These are phyloP conservation scores for Lomographa bimaculata DNA, from an alignment of 2,888 invertebrate genomes.

Conservation along the genomic window DNA sequence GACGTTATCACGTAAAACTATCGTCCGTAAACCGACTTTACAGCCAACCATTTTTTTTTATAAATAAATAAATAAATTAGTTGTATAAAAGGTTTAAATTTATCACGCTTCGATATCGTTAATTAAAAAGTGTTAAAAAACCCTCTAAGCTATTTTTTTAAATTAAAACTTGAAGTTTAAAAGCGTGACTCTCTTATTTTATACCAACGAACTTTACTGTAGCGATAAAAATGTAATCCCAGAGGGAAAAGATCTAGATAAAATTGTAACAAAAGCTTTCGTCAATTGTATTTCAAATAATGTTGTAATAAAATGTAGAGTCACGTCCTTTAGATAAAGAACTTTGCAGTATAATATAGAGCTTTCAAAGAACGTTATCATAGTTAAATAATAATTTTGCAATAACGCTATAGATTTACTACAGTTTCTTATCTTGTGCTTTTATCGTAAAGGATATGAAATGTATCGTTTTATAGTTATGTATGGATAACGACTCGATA, in stretches of 20 bases:
- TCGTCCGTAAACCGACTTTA: no score
- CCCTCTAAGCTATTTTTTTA: no score
- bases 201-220: no score
- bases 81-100: no score
- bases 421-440: not conserved
- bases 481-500: conserved; percentile 1
- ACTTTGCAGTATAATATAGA: conserved; percentile 9
- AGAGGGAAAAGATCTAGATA: conserved; percentile 6
- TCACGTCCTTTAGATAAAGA: conserved; percentile 12
- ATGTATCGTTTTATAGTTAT: conserved; percentile 5
- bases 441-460: conserved; percentile 11
- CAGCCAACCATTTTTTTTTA: no score
- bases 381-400: not conserved
- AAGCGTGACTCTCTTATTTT: no score
- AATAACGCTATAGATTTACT: not conserved
- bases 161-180: no score
- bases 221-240: no score
- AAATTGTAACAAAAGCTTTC: conserved; percentile 1
- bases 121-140: no score
- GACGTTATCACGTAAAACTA: no score
- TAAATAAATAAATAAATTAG: no score
- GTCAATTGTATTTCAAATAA: conserved; percentile 3
- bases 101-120: no score
- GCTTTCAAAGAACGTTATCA: conserved; percentile 1
- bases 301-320: conserved; percentile 11